phyloP scores from a whole-genome alignment of 2,888 invertebrate species.

The Tupiocoris notatus region DNA sequence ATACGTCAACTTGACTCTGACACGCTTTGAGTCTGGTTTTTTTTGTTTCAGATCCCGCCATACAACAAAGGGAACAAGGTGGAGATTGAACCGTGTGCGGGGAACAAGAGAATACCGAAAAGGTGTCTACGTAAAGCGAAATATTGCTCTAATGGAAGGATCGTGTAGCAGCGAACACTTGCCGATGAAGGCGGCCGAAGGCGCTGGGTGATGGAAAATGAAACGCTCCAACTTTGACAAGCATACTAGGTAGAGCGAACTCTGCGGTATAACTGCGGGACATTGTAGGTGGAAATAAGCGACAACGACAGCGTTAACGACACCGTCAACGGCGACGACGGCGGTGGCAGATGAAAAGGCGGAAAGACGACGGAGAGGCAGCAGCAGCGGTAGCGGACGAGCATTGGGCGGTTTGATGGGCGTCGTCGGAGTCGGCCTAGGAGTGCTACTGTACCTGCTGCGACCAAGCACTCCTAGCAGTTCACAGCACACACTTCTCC shows the following conservation, averaged over 20 bases:
- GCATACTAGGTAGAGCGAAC: neutral
- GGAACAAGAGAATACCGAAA: too few relatives aligned
- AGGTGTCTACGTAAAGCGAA: neutral
- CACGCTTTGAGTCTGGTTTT: neutral
- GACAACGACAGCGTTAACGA: neutral
- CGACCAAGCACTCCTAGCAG: conserved; percentile 39
- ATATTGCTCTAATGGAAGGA: neutral
- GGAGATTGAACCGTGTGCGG: neutral
- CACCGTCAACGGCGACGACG: neutral
- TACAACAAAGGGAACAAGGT: neutral
- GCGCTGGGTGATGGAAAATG: conserved; percentile 4
- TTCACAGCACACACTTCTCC: conserved; percentile 40
- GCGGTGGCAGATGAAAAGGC: conserved; percentile 36
- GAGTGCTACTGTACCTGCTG: conserved; percentile 39
- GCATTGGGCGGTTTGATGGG: conserved; percentile 35
- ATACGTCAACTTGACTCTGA: neutral
- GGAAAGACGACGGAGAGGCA: conserved; percentile 24
- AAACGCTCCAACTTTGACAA: neutral
- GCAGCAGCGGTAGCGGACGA: neutral
- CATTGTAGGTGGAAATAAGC: too few relatives aligned
- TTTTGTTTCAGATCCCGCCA: neutral
- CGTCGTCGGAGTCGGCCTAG: conserved; percentile 42
- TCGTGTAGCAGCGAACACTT: too few relatives aligned
- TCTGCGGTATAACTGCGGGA: too few relatives aligned
- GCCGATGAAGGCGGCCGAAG: neutral